phyloP scores from a whole-genome alignment of 1,140 invertebrate genomes.

The Aricia agestis region DNA sequence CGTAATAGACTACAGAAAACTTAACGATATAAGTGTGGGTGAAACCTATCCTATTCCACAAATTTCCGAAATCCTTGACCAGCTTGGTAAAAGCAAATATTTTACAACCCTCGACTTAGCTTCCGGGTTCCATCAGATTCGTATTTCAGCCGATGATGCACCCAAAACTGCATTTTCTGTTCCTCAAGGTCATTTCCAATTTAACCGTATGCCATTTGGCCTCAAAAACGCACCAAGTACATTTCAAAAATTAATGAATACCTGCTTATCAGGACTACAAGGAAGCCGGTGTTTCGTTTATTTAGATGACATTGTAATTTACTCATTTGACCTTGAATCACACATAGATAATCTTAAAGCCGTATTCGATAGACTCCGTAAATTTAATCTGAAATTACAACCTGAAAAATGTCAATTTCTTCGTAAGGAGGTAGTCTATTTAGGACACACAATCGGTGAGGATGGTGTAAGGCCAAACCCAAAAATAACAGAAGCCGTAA shows the following conservation, averaged over 20 bases:
- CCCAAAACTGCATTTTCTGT: slow-evolving; percentile 13
- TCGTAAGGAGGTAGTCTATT: slow-evolving; percentile 13
- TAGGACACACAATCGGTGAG: slow-evolving; percentile 13
- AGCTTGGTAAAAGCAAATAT: slow-evolving; percentile 19
- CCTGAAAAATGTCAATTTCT: slow-evolving; percentile 20
- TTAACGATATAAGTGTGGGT: slow-evolving; percentile 19
- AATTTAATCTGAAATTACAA: slow-evolving; percentile 11
- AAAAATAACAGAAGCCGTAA: slow-evolving; percentile 9
- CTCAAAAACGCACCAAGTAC: slow-evolving; percentile 19
- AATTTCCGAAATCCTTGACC: slow-evolving; percentile 10
- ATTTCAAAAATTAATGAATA: slow-evolving; percentile 19
- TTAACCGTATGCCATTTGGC: background rate
- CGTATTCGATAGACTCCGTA: background rate
- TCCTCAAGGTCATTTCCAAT: slow-evolving; percentile 18
- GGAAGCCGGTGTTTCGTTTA: slow-evolving; percentile 15
- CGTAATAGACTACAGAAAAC: slow-evolving; percentile 11
- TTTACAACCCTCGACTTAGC: background rate
- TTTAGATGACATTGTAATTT: slow-evolving; percentile 15
- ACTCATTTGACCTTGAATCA: no score
- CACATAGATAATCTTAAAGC: background rate
- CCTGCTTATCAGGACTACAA: slow-evolving; percentile 6
- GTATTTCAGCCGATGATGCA: background rate
- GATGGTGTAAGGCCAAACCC: slow-evolving; percentile 18
- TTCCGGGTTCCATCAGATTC: slow-evolving; percentile 6
- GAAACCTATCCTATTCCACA: slow-evolving; percentile 14